Conservation (phyloP, 2,797 vertebrate species). For the Hipposideros larvatus region DNA sequence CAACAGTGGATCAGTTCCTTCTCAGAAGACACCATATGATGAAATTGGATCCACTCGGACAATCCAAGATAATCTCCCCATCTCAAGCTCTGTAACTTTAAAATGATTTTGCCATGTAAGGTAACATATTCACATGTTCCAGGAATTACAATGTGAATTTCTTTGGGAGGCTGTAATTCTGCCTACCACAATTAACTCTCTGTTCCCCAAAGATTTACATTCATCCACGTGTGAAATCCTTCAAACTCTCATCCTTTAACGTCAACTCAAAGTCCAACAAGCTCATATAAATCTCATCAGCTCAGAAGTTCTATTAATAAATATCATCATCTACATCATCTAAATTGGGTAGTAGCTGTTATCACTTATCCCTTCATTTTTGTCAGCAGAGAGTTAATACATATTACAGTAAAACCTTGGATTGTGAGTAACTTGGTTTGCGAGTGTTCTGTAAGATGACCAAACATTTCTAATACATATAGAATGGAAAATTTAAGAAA, state of each 20-base stretch:
- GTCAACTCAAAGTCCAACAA: neutral
- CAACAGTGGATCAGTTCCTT: neutral
- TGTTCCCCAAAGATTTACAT: neutral
- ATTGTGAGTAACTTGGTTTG: too few species aligned
- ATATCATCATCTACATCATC: neutral
- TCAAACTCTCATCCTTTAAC: neutral
- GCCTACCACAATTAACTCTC: neutral
- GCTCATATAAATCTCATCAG: neutral
- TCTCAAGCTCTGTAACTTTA: neutral
- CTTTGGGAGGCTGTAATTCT: neutral
- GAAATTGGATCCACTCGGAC: neutral
- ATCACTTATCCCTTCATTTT: neutral
- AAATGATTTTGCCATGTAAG: neutral
- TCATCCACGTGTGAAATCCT: neutral
- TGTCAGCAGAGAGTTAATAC: neutral
- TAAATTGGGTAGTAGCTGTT: neutral
- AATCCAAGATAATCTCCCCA: neutral
- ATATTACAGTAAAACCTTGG: neutral
- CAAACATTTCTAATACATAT: neutral
- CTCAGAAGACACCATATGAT: neutral
- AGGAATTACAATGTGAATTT: neutral
- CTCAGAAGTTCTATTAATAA: neutral
- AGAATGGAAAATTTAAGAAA: neutral
- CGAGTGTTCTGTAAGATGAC: too few species aligned
- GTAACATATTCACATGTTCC: neutral